Conservation (phyloP, 2,113 vertebrate species). For the Leuciscus idus region DNA sequence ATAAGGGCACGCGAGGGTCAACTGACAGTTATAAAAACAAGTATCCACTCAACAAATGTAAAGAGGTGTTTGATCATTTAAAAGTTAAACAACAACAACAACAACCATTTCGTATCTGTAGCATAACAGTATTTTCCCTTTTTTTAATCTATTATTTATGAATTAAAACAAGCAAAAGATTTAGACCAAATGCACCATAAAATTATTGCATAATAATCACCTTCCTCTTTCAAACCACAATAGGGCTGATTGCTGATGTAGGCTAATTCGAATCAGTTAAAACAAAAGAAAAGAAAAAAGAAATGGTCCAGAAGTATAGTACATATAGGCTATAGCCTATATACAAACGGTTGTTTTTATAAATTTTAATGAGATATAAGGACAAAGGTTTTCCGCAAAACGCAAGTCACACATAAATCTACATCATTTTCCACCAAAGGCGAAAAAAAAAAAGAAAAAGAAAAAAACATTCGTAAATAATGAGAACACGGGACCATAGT, state of each 20-base stretch:
- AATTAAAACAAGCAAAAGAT: neutral
- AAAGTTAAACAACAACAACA: too few species aligned
- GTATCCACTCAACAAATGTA: neutral
- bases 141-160: neutral
- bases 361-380: neutral
- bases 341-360: neutral
- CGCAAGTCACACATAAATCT: neutral
- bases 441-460: neutral
- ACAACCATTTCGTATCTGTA: neutral
- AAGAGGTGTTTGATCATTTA: too few species aligned
- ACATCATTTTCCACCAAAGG: neutral
- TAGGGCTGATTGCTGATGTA: neutral
- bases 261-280: neutral
- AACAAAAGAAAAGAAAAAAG: neutral
- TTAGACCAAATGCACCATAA: neutral
- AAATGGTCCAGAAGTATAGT: neutral
- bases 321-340: too few species aligned
- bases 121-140: neutral
- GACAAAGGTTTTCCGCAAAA: neutral
- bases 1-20: constrained; percentile 8
- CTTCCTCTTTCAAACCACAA: neutral
- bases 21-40: neutral
- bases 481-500: neutral
- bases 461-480: neutral
- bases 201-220: neutral